Conservation (phyloP, 2,797 vertebrate genomes). For the Malacoraja senta region DNA sequence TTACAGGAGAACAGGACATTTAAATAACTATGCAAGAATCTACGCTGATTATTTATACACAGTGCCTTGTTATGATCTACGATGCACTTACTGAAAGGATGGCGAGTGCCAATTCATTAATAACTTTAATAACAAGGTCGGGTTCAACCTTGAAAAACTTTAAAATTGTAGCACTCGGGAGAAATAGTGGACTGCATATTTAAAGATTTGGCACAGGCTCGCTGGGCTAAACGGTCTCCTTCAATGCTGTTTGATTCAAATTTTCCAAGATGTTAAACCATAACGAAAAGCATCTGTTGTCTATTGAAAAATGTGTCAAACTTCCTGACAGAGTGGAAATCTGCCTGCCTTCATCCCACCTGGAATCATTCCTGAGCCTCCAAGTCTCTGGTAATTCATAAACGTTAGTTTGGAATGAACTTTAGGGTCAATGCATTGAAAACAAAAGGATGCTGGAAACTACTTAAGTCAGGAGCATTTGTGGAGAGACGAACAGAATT, state of each 20-base stretch:
- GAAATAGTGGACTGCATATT: background rate
- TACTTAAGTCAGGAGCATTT: too few relatives aligned
- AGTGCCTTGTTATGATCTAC: background rate
- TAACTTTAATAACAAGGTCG: too few relatives aligned
- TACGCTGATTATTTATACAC: background rate
- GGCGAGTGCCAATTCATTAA: background rate
- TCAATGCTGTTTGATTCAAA: background rate
- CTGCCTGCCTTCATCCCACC: background rate
- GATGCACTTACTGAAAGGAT: background rate
- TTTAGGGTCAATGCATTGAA: too few relatives aligned
- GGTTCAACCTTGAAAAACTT: background rate
- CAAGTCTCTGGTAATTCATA: too few relatives aligned
- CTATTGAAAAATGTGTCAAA: background rate
- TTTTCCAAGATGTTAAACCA: background rate
- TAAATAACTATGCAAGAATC: background rate
- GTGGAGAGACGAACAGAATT: too few relatives aligned
- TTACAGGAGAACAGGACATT: background rate
- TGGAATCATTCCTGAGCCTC: background rate
- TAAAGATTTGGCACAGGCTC: background rate
- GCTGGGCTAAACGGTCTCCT: background rate
- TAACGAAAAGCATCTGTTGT: background rate
- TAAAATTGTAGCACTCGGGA: too few relatives aligned
- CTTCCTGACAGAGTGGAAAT: background rate
- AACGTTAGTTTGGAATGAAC: too few relatives aligned
- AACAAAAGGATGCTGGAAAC: too few relatives aligned